Evolutionary conservation across 2,113 vertebrate species (phyloP), one percentile per base, ranked within the genome.

Genomic region (Corythornis vintsioides): DNA sequence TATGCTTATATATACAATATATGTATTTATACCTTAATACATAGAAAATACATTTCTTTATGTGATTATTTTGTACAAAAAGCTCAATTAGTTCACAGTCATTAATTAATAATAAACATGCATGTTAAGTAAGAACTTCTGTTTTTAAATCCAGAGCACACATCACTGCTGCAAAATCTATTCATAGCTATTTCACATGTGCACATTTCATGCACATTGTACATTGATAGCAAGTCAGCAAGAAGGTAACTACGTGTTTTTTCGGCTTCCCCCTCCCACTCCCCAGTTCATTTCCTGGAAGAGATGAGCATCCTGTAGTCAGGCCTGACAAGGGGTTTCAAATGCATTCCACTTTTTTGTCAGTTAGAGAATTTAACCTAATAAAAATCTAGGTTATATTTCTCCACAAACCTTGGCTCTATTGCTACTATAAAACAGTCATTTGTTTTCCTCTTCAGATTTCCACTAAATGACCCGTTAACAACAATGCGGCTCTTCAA

Each of bases 231-330:
- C 35, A 75, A 65, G 24, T 70, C 55, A 80, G 35, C 50, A 38
- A 22, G 40, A 65, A 66, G 35, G 24, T 35, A 67, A 77, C 29
- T 22, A 25, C 6, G 8, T 31, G 31, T 45, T n/a, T 66, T 38
- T 10, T 72, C 6, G 7, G 3, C 40, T 71, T n/a, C 17, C 4
- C 14, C 33, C 6, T 12, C 10, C 31, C 0, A 7, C 19, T 56
- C 10, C 24, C 7, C n/a, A 22, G 7, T 33, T 59, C 6, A 70
- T 65, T 90, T 86, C 38, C 60, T 69, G 38, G 75, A 67, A 82
- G 33, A 55, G 38, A 47, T 18, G 16, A 71, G 11, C 64, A n/a
- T 60, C 55, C 52, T 71, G 8, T 43, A 76, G 7, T 10, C 47
- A 67, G 65, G 14, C 50, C 65, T 88, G 38, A 81, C 42, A 61